Evolutionary conservation across 2,888 invertebrate species (phyloP), one percentile per base, ranked within the genome.

Genomic region (Callimorpha dominula): DNA sequence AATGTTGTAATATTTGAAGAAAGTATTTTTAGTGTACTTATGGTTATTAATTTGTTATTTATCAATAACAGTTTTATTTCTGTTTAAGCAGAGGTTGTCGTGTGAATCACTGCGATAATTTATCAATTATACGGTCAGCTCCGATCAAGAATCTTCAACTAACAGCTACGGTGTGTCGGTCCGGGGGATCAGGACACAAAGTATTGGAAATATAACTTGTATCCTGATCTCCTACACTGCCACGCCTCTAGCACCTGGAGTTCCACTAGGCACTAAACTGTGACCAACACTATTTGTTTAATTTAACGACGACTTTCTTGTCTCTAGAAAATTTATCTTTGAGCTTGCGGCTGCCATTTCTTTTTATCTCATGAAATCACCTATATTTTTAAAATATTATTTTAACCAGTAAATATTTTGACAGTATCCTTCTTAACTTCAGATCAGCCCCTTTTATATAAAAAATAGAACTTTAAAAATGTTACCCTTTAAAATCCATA

Each of bases 101-200:
- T 14, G 4, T 14, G 50, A 3, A 14, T 14, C 14, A 50, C 50
- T 52, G 52, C 7, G 17, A 15, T 52, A 52, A 52, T 4, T 43
- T 17, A 52, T 5, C 15, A 17, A 17, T 52, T 17, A 52, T 50
- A 52, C 15, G 12, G 11, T 20, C 43, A 31, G 9, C 54, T 20
- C 57, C 14, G 1, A 31, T 52, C 17, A 17, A 0, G 9, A 17
- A 52, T 52, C 2, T 31, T 31, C 40, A 66, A 17, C 20, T 14
- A 50, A 63, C 50, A n/a, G 8, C 11, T 8, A 43, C n/a, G 17
- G 12, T n/a, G 31, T 63, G 46, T 7, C 42, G 40, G 63, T 69
- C 0, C 50, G n/a, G 63, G 63, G 63, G 42, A 69, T 69, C 14
- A 62, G 63, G 50, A 20, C 40, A 50, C 69, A 63, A 42, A 46